Conservation (phyloP, 1,140 invertebrate genomes). For the Apolygus lucorum region DNA sequence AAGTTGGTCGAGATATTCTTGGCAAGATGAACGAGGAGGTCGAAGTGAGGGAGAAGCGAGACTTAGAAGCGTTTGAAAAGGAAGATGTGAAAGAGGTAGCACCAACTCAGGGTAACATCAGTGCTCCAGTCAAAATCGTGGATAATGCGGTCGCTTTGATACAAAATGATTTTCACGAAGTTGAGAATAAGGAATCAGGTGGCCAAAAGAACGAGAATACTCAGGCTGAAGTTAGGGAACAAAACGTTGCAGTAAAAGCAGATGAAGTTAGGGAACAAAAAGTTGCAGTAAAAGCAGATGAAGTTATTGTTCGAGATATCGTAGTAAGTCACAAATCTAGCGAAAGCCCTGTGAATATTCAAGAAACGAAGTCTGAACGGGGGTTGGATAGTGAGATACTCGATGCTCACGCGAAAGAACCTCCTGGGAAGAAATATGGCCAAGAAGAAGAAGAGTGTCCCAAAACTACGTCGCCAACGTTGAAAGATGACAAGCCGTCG, state of each 20-base stretch:
- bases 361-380: neutral
- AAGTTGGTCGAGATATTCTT: constrained; percentile 10
- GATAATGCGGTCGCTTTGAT: neutral
- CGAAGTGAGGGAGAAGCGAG: constrained; percentile 20
- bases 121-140: neutral
- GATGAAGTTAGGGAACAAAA: neutral
- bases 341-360: neutral
- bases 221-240: neutral
- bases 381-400: no score
- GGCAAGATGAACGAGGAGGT: neutral
- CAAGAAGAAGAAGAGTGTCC: constrained; percentile 4
- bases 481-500: neutral
- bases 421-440: neutral
- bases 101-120: neutral
- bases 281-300: neutral
- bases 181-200: no score
- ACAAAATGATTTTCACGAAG: no score
- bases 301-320: neutral
- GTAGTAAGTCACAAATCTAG: neutral
- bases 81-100: constrained; percentile 1
- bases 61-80: constrained; percentile 23
- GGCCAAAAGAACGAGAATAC: neutral
- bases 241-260: neutral
- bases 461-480: neutral
- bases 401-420: no score